phyloP scores from a whole-genome alignment of 1,140 invertebrate genomes.

The Drosophila nigromelanica region DNA sequence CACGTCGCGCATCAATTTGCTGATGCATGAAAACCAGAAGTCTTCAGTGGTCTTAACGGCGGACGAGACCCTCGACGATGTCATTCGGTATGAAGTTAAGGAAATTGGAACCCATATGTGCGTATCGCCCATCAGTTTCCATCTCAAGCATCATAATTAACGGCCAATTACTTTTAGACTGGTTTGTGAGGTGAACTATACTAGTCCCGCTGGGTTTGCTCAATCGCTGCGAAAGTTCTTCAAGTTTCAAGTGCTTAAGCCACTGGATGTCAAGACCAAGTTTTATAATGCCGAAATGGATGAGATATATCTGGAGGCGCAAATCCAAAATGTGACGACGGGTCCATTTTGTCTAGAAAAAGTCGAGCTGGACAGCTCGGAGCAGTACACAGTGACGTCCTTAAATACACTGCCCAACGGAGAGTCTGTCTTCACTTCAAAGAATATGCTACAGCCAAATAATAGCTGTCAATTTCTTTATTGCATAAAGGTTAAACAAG shows the following conservation, averaged over 20 bases:
- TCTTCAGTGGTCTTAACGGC: constrained; percentile 89
- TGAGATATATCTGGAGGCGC: constrained; percentile 98
- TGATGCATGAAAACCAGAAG: constrained; percentile 86
- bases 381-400: constrained; percentile 91
- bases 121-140: constrained; percentile 58
- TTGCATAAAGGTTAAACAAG: constrained; percentile 87
- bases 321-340: constrained; percentile 84
- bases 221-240: constrained; percentile 97
- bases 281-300: constrained; percentile 99
- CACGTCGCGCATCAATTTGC: constrained; percentile 92
- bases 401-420: constrained; percentile 87
- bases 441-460: constrained; percentile 91
- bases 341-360: constrained; percentile 76
- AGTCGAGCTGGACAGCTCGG: constrained; percentile 92
- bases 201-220: constrained; percentile 88
- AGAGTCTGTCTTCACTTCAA: constrained; percentile 92
- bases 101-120: constrained; percentile 98
- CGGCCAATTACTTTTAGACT: constrained; percentile 86
- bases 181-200: constrained; percentile 97
- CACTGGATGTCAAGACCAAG: constrained; percentile 99
- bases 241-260: constrained; percentile 99
- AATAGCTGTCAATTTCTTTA: constrained; percentile 96
- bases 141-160: background rate
- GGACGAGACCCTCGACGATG: constrained; percentile 95
- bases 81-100: constrained; percentile 99